phyloP scores from a whole-genome alignment of 2,888 invertebrate genomes.

The Pyrrhia umbra region DNA sequence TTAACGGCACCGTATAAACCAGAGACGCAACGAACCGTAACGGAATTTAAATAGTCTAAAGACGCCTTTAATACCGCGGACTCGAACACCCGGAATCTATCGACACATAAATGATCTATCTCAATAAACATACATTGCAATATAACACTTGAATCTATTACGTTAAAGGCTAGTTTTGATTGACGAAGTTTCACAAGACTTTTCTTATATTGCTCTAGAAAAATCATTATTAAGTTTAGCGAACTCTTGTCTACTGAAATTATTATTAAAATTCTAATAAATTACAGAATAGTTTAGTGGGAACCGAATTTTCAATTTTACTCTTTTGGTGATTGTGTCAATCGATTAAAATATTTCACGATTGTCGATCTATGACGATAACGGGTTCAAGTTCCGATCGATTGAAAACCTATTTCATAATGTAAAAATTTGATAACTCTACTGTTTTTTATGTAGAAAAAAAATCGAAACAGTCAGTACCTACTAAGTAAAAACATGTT shows the following conservation, averaged over 20 bases:
- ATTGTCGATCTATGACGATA: constrained; percentile 48
- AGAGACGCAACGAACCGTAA: constrained; percentile 90
- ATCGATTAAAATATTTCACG: constrained; percentile 52
- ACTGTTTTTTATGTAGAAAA: constrained; percentile 6
- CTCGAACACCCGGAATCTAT: constrained; percentile 73
- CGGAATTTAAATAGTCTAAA: constrained; percentile 90
- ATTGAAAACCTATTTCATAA: constrained; percentile 32
- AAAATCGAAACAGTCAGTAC: constrained; percentile 3
- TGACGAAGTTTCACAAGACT: constrained; percentile 29
- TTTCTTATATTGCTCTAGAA: constrained; percentile 69
- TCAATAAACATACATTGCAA: constrained; percentile 58
- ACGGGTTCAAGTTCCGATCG: constrained; percentile 36
- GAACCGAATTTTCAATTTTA: constrained; percentile 57
- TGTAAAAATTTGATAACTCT: constrained; percentile 17
- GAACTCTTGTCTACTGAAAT: constrained; percentile 64
- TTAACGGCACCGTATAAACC: constrained; percentile 90
- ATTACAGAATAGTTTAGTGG: constrained; percentile 62
- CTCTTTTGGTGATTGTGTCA: constrained; percentile 36
- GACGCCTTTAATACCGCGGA: constrained; percentile 81
- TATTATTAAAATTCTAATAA: constrained; percentile 64
- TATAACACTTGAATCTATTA: constrained; percentile 38
- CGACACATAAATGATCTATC: constrained; percentile 68
- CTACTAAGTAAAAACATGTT: background rate
- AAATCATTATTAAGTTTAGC: constrained; percentile 72
- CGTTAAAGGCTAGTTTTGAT: constrained; percentile 55